phyloP scores from a whole-genome alignment of 2,888 invertebrate genomes.

The Notodonta ziczac region DNA sequence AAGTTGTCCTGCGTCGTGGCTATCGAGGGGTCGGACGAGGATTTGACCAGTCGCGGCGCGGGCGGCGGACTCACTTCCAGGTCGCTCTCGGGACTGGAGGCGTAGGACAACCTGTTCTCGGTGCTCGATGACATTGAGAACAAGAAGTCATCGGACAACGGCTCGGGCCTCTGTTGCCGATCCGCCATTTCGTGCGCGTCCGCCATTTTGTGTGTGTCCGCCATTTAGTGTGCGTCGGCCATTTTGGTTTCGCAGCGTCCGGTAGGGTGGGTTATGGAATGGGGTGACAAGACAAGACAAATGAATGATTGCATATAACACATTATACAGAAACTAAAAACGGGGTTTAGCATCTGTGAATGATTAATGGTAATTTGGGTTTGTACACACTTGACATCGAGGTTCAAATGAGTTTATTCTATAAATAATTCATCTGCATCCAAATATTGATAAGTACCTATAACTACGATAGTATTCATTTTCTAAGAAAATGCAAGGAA shows the following conservation, averaged over 20 bases:
- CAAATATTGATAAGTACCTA: no score
- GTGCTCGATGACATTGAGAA: constrained; percentile 97
- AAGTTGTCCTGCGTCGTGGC: constrained; percentile 95
- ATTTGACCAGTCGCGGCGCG: constrained; percentile 90
- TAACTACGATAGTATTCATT: not conserved
- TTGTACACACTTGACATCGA: constrained; percentile 64
- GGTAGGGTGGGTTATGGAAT: constrained; percentile 81
- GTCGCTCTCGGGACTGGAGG: constrained; percentile 98
- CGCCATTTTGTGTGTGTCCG: constrained; percentile 51
- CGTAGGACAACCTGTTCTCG: constrained; percentile 95
- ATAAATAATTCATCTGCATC: not conserved
- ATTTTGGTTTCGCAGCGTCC: constrained; percentile 63
- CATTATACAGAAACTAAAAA: constrained; percentile 70
- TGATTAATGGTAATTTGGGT: constrained; percentile 68
- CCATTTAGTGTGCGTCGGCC: constrained; percentile 55
- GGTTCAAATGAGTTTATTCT: constrained; percentile 43
- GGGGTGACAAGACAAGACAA: constrained; percentile 83
- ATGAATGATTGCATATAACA: constrained; percentile 80
- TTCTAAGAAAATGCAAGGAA: not conserved
- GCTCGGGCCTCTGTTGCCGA: constrained; percentile 93
- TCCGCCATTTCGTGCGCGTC: constrained; percentile 50
- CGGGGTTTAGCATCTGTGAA: constrained; percentile 70
- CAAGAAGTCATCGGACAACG: constrained; percentile 98
- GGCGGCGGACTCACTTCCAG: constrained; percentile 92
- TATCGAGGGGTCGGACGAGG: constrained; percentile 97